Base-by-base conservation (phyloP, 2,113 vertebrate genomes). In the Reinhardtius hippoglossoides region DNA sequence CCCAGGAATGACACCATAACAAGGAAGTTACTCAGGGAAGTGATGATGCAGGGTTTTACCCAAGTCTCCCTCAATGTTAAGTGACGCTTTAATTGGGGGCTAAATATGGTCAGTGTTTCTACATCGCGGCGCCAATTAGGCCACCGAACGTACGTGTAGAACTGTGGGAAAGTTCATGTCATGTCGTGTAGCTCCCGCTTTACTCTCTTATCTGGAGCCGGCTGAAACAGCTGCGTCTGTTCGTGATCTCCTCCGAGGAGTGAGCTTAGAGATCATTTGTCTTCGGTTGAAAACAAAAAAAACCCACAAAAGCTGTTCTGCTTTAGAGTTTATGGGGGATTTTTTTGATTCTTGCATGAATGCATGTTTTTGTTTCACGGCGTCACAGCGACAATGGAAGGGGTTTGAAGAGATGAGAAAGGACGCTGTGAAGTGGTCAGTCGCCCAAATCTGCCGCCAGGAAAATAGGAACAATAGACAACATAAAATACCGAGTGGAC, bases 31-130 rank as follows among this genome's bases (percentile, higher is more conserved):
- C 66, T 64, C 1, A 0, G 50, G 67, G 91, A 89, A 88, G 76
- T 87, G 89, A 91, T 88, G 86, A 91, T 70, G 74, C 82, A 55
- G 76, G 81, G 7, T 68, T 86, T 83, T 54, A 23, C 54, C 55
- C 16, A 26, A 31, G 40, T 82, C 64, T 80, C 56, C 44, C 72
- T 69, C 87, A 89, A 88, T 90, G 80, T 84, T 87, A 81, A 67
- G 60, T 58, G 71, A 60, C 10, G 6, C 71, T 82, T 56, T 89
- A 86, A 87, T 80, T 86, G 70, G 65, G 57, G 78, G 73, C 77
- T 87, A 86, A 90, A 86, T 79, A 76, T 72, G 80, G 77, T 79
- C 67, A 64, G 76, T 85, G 71, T 66, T 87, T 75, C 50, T 42
- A 69, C 72, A 72, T 20, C 12, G 62, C 18, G 62, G 58, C 57